A percentile compares a stretch with the other conserved stretches of the same genome.
Conservation (phyloP, 2,797 vertebrate species). For the Ceryle rudis region DNA sequence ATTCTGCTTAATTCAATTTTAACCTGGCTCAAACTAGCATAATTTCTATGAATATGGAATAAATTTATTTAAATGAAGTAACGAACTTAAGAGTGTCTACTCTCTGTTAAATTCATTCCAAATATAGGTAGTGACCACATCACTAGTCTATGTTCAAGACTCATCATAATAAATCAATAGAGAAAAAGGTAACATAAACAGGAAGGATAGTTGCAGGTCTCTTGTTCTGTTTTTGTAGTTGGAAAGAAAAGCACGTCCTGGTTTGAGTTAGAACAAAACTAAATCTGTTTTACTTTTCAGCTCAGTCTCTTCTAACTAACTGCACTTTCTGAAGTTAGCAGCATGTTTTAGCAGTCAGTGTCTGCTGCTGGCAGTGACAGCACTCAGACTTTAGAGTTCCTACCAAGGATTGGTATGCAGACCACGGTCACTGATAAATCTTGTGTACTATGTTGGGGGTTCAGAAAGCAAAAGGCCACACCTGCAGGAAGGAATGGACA, state of each 20-base stretch:
- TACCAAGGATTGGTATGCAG: too few relatives aligned
- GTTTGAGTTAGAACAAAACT: too few relatives aligned
- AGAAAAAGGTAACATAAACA: neutral
- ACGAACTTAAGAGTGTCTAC: neutral
- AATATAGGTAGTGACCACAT: neutral
- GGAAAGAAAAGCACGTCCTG: neutral
- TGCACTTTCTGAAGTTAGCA: too few relatives aligned
- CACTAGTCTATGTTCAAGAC: neutral
- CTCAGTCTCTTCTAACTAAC: too few relatives aligned
- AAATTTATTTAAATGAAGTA: neutral
- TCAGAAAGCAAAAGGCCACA: too few relatives aligned
- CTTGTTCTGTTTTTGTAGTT: neutral
- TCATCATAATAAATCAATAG: neutral
- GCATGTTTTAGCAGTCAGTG: too few relatives aligned
- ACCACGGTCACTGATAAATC: too few relatives aligned
- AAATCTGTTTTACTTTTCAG: too few relatives aligned
- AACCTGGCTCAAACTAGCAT: neutral
- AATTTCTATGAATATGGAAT: neutral
- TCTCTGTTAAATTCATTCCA: neutral
- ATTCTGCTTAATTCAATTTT: neutral
- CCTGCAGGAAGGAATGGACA: too few relatives aligned
- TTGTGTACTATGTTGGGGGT: too few relatives aligned
- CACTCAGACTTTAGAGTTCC: too few relatives aligned
- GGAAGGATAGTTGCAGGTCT: neutral
- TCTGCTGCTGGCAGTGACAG: too few relatives aligned